Evolutionary conservation across 2,888 invertebrate genomes (phyloP), one percentile per base, ranked within the genome.

Genomic region (Penaeus monodon): DNA sequence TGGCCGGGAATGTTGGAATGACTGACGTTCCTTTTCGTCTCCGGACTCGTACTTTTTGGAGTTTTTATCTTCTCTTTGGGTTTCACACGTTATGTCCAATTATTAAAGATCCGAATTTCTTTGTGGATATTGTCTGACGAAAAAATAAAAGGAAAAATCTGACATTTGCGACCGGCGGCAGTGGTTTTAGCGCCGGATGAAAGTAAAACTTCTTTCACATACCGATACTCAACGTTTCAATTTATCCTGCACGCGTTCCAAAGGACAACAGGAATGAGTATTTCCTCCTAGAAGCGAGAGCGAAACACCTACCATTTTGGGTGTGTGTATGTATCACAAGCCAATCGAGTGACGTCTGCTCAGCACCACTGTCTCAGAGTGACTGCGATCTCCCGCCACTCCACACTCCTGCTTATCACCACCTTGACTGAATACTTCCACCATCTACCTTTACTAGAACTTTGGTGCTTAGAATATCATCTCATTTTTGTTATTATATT

Each of bases 351-450:
- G 87, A 84, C 87, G 87, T 87, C 87, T 70, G 84, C 83, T 87
- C 87, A 33, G 66, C n/a, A 87, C 87, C 87, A 87, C 87, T 87
- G 87, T 87, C 83, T 87, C 83, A 87, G 83, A 68, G 84, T 87
- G 87, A 87, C 87, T 87, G 87, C 84, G 84, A 79, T 73, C 84
- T 87, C 87, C 87, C 87, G 87, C 87, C 87, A 87, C 87, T 87
- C 84, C 83, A 87, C 87, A 79, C 84, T 80, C 79, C 74, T 33
- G 79, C 84, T 87, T 83, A 87, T 83, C 87, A 83, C 80, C 84
- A 80, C 83, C 82, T 82, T 78, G 38, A 68, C 27, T 77, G 70
- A 49, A 33, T 57, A 79, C 84, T 79, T 78, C 81, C 86, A 86
- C 49, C 78, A 68, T 77, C 44, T 77, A 27, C 27, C 27, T 77